phyloP scores from a whole-genome alignment of 1,140 invertebrate species.

The Oscheius sp. region DNA sequence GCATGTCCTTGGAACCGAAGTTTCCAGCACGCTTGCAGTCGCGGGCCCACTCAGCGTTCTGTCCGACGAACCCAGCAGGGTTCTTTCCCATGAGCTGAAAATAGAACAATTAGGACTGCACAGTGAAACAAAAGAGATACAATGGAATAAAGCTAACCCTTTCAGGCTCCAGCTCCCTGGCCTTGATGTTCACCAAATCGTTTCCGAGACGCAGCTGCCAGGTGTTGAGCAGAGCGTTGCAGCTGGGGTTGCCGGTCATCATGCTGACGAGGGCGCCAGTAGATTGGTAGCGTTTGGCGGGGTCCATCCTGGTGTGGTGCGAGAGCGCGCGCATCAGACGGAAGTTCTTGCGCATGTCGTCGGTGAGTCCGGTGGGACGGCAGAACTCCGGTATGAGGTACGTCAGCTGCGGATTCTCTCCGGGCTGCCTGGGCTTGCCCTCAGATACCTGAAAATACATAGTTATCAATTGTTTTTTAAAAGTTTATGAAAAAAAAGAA shows the following conservation, averaged over 20 bases:
- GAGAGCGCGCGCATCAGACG: conserved; percentile 20
- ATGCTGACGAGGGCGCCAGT: background rate
- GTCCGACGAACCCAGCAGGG: conserved; percentile 7
- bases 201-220: conserved; percentile 27
- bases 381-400: conserved; percentile 36
- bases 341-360: conserved; percentile 25
- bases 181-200: conserved; percentile 6
- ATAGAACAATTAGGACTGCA: background rate
- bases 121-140: too few relatives aligned
- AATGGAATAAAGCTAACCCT: background rate
- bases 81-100: background rate
- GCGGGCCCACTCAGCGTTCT: conserved; percentile 32
- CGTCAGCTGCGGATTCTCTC: conserved; percentile 30
- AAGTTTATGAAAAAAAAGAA: background rate
- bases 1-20: conserved; percentile 15
- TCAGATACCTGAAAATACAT: conserved; percentile 28
- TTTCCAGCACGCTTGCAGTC: conserved; percentile 27
- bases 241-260: background rate
- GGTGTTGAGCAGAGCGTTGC: background rate
- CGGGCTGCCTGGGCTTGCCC: conserved; percentile 37
- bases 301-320: conserved; percentile 10
- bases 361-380: conserved; percentile 15
- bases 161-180: conserved; percentile 2
- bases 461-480: background rate
- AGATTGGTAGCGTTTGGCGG: background rate